Base-by-base conservation (phyloP, 2,888 invertebrate genomes). In the Lochmaea capreae region DNA sequence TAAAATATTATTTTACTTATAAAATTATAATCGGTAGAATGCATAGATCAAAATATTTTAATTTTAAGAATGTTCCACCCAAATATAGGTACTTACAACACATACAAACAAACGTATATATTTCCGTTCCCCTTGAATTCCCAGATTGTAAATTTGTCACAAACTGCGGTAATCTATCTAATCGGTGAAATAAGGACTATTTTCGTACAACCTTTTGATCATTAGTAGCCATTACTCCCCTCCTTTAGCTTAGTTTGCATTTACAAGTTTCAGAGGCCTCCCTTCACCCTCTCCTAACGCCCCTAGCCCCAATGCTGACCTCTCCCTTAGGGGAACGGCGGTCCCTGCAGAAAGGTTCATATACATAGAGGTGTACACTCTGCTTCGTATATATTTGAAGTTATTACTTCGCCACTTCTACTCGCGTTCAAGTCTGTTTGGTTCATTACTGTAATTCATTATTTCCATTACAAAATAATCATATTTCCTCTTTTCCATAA, bases 351-450 rank as follows among this genome's bases (percentile, higher is more conserved):
- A 83, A 85, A 86, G 86, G 85, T 86, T 87, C 86, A 87, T 87
- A 87, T 87, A 87, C 86, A 87, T 86, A 87, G 86, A 87, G 86
- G 86, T 87, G 86, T 87, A 87, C 86, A 87, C 81, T 87, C 87
- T 81, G 82, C 79, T 78, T 78, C 79, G 71, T 72, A 71, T 71
- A 72, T 72, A 75, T 67, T 73, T 72, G 74, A 78, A 78, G 70
- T 78, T 78, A 78, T 78, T 76, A 77, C 77, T 76, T 73, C 73
- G 73, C 76, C 78, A 74, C 71, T 75, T 75, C 72, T 75, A 65
- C 43, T 43, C 12, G 8, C 58, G n/a, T 43, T 10, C 43, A 67
- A 58, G 11, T 52, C 33, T 62, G 11, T 33, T 71, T 71, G 71
- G 57, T 46, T 33, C 71, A 71, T 58, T 33, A 33, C 16, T 65